Conservation (phyloP, 2,113 vertebrate species). For the Apodemus speciosus region DNA sequence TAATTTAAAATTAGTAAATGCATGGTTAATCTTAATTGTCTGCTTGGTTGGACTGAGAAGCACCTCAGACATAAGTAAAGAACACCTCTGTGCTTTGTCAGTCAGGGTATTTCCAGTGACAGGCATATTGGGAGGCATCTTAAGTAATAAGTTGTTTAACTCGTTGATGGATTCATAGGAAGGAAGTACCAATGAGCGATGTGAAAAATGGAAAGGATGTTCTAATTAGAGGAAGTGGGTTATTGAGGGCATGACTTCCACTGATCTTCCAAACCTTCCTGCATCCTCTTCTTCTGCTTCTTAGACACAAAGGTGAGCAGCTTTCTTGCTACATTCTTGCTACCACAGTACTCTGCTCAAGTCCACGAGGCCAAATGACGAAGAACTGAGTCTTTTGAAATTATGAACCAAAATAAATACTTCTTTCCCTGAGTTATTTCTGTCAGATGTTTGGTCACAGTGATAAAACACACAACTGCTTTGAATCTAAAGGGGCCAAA, state of each 20-base stretch:
- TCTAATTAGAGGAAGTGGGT: background rate
- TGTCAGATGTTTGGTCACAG: background rate
- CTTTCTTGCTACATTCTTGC: background rate
- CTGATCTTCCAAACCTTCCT: background rate
- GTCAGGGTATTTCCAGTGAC: background rate
- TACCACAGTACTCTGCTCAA: background rate
- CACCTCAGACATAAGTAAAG: background rate
- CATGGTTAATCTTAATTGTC: background rate
- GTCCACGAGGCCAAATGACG: no score
- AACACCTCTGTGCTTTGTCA: background rate
- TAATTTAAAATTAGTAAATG: conserved; percentile 6
- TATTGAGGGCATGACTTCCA: background rate
- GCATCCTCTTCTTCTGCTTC: background rate
- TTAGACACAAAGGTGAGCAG: background rate
- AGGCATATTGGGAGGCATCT: background rate
- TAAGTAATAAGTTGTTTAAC: background rate
- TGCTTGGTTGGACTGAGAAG: background rate
- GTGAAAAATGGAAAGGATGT: background rate
- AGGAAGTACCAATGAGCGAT: background rate
- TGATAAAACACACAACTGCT: background rate
- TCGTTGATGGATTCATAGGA: background rate
- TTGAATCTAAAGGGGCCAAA: background rate
- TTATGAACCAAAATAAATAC: background rate
- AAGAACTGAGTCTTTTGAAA: background rate
- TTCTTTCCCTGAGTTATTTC: background rate